phyloP scores from a whole-genome alignment of 92 coral and sea anemone genomes.

The Palythoa heliodiscus region DNA sequence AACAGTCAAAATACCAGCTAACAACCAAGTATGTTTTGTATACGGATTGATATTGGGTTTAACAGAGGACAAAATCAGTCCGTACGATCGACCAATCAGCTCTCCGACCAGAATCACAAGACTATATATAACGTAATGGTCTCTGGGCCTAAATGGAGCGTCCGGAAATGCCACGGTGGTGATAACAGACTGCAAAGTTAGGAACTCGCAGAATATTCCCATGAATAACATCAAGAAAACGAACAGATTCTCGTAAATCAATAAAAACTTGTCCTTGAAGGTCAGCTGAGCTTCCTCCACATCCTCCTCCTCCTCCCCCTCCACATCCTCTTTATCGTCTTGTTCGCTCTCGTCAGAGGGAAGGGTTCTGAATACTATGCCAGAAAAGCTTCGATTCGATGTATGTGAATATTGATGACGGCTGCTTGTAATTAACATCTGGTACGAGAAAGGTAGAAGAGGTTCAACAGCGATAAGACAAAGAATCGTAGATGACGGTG shows the following conservation, averaged over 20 bases:
- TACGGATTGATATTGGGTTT: slow-evolving; percentile 32
- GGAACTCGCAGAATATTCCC: slow-evolving; percentile 66
- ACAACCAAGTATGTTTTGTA: slow-evolving; percentile 64
- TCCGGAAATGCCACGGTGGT: slow-evolving; percentile 64
- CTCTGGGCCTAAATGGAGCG: slow-evolving; percentile 68
- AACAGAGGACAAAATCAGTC: slow-evolving; percentile 18
- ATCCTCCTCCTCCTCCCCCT: not conserved
- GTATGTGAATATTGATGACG: not conserved
- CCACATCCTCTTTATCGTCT: not conserved
- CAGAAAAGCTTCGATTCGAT: not conserved
- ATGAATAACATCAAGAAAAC: slow-evolving; percentile 44
- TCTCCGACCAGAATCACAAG: slow-evolving; percentile 64
- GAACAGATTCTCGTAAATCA: slow-evolving; percentile 34
- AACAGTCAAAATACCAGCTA: slow-evolving; percentile 50
- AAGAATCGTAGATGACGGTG: slow-evolving; percentile 63
- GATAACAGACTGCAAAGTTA: slow-evolving; percentile 65
- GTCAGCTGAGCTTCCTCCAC: not conserved
- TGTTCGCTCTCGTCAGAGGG: not conserved
- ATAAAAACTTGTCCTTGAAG: slow-evolving; percentile 46
- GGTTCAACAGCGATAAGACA: slow-evolving; percentile 45
- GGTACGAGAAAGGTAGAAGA: slow-evolving; percentile 44
- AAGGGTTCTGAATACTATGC: slow-evolving; percentile 24
- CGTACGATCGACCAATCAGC: slow-evolving; percentile 68
- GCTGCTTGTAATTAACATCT: slow-evolving; percentile 39
- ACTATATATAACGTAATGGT: slow-evolving; percentile 68